Evolutionary conservation across 1,140 invertebrate species (phyloP), one percentile per base, ranked within the genome.

Genomic region (Glossosoma conforme): DNA sequence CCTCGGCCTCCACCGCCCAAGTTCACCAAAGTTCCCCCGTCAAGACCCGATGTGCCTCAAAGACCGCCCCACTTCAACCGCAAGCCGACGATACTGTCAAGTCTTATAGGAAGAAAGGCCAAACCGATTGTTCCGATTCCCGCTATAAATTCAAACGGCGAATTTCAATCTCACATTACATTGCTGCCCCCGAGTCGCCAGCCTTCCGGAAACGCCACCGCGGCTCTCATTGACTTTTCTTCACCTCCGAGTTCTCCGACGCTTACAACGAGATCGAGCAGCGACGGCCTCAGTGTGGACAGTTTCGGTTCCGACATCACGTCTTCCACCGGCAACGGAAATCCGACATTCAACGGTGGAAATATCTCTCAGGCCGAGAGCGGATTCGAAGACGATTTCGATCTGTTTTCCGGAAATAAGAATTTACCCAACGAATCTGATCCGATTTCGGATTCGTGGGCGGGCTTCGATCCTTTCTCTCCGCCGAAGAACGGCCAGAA

Each of bases 351-450:
- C 65, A 79, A 60, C 55, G 80, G 80, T 53, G 79, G 81, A n/a
- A 84, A 80, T 60, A 79, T 80, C 5, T 85, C 82, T n/a, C 81
- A 83, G 61, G 78, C 80, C 38, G 84, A 86, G 64, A 86, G 84
- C 70, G 84, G 80, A 18, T 86, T 86, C 60, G 84, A 86, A 63
- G 84, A 87, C 68, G 84, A 87, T 62, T 86, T 85, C 64, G 82
- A 84, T 59, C 75, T 82, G 14, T 78, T 77, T 25, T 64, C 75
- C 3, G 62, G 68, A 43, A 66, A 69, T 11, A 74, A 68, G 42
- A 76, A 74, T 59, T 65, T 68, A 1, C 52, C 70, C 2, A 65
- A 62, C 56, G 75, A 72, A 36, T 73, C 77, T 41, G 75, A 77
- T 33, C 68, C 70, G 11, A n/a, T n/a, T n/a, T 61, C 76, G 1